These are phyloP conservation scores for Cantharis lateralis DNA, from an alignment of 2,888 invertebrate genomes.

Conservation along the genomic window DNA sequence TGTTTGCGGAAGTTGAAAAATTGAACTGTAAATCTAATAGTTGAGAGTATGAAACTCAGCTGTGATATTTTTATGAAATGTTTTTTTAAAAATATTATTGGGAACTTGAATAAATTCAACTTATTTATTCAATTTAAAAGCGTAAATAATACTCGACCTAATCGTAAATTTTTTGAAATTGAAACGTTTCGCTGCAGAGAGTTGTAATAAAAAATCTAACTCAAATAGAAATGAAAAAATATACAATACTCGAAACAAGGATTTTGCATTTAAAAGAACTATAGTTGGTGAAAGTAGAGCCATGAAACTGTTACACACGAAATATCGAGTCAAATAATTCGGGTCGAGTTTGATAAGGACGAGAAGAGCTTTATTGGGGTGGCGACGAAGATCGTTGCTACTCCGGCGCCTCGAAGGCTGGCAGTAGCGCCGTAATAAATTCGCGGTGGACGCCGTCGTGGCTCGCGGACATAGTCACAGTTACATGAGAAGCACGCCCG, in stretches of 20 bases:
- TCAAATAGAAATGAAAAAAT: background rate
- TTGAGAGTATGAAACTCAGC: too few relatives aligned
- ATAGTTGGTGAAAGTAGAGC: slow-evolving; percentile 26
- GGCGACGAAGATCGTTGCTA: slow-evolving; percentile 31
- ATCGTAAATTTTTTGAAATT: background rate
- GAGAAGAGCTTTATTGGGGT: slow-evolving; percentile 21
- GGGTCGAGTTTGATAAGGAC: slow-evolving; percentile 30
- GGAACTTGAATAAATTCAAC: too few relatives aligned
- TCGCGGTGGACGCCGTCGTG: slow-evolving; percentile 48
- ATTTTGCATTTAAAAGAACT: background rate
- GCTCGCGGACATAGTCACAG: slow-evolving; percentile 51
- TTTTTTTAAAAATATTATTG: too few relatives aligned
- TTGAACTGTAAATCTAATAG: too few relatives aligned
- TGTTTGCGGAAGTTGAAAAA: too few relatives aligned
- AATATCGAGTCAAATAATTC: slow-evolving; percentile 24
- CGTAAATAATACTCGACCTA: background rate
- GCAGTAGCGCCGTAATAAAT: slow-evolving; percentile 51
- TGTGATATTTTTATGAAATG: too few relatives aligned
- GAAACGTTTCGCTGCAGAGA: background rate
- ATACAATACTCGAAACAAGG: background rate
- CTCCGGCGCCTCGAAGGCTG: slow-evolving; percentile 49
- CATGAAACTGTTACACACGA: slow-evolving; percentile 25
- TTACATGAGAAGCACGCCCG: slow-evolving; percentile 35
- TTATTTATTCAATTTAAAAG: background rate
- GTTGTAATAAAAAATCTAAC: background rate